These are phyloP conservation scores for Halcyon senegalensis DNA, from an alignment of 2,113 vertebrate species.

Conservation along the genomic window DNA sequence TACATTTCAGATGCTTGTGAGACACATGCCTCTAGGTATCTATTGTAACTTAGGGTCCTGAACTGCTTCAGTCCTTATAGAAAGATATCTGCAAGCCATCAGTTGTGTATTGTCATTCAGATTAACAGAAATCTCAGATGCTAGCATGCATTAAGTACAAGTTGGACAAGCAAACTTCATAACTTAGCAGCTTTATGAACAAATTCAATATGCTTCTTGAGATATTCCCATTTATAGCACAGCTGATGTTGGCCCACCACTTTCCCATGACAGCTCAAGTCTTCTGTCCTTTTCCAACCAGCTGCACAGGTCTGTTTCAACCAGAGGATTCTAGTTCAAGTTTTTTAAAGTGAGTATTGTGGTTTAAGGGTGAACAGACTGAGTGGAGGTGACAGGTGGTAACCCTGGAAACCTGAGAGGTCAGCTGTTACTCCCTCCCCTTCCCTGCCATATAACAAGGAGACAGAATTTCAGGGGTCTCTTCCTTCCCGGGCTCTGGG, in stretches of 20 bases:
- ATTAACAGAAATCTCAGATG: background rate
- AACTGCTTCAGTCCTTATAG: background rate
- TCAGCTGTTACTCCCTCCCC: too few species aligned
- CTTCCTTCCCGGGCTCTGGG: too few species aligned
- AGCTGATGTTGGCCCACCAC: background rate
- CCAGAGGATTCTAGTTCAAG: background rate
- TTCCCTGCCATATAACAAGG: too few species aligned
- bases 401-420: too few species aligned
- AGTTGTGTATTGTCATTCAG: background rate
- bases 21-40: background rate
- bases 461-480: too few species aligned
- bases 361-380: too few species aligned
- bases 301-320: background rate
- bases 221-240: background rate
- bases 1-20: background rate
- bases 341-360: background rate
- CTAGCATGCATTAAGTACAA: background rate
- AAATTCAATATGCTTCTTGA: background rate
- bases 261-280: background rate
- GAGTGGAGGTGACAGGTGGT: too few species aligned
- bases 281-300: background rate
- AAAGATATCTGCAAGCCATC: background rate
- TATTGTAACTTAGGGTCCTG: background rate
- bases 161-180: background rate
- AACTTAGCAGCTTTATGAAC: background rate